Evolutionary conservation across 1,140 invertebrate species (phyloP).

Genomic region (Trichonephila clavipes): DNA sequence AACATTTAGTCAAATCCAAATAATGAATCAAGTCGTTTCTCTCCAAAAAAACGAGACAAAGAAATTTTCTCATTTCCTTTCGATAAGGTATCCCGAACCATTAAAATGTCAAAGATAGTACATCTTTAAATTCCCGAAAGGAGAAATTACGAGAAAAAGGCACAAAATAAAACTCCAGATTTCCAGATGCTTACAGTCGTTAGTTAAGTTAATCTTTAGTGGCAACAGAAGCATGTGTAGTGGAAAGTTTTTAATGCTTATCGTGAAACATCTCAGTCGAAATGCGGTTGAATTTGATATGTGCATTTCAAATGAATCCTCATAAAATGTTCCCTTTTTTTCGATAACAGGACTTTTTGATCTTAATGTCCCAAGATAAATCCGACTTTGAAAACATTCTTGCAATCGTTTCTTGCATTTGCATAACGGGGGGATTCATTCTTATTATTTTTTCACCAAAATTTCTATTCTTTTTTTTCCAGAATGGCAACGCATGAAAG

Average conservation of each 20-base stretch:
- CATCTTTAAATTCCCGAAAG: not conserved
- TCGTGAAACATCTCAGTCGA: not conserved
- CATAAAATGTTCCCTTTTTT: slow-evolving; percentile 66
- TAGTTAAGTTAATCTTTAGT: slow-evolving; percentile 47
- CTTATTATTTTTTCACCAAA: slow-evolving; percentile 26
- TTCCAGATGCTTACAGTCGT: slow-evolving; percentile 1
- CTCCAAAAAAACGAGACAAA: not conserved
- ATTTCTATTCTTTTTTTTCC: not conserved
- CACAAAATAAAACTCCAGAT: not conserved
- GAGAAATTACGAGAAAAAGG: slow-evolving; percentile 20
- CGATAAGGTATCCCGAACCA: not conserved
- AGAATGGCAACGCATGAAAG: not conserved
- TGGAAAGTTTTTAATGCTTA: slow-evolving; percentile 53
- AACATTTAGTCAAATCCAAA: too few relatives aligned
- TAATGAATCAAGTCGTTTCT: too few relatives aligned
- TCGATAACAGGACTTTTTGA: slow-evolving; percentile 73
- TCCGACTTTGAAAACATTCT: slow-evolving; percentile 40
- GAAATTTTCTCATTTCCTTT: not conserved
- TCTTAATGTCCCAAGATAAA: slow-evolving; percentile 70
- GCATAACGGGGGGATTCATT: slow-evolving; percentile 63
- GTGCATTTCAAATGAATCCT: slow-evolving; percentile 72
- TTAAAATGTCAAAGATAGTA: slow-evolving; percentile 31
- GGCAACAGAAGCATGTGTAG: not conserved
- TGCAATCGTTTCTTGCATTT: slow-evolving; percentile 43
- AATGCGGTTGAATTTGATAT: slow-evolving; percentile 63